These are phyloP conservation scores for Pseudorhombus dupliciocellatus DNA, from an alignment of 2,113 vertebrate genomes.

Conservation along the genomic window DNA sequence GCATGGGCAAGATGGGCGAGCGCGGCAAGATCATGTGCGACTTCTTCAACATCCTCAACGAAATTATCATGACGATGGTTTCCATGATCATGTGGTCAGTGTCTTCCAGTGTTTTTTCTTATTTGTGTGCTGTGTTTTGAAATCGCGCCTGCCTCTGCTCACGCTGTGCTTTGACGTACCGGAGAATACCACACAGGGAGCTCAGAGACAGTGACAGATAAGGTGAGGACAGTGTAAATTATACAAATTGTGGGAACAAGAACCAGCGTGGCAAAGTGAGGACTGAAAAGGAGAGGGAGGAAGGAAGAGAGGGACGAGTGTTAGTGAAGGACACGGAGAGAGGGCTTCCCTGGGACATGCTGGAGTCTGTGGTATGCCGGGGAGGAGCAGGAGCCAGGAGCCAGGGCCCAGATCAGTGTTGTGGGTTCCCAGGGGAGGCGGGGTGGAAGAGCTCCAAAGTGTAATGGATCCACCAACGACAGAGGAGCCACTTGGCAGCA, in stretches of 20 bases:
- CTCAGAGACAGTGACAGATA: slow-evolving; percentile 55
- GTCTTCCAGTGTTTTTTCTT: not conserved
- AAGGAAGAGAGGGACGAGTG: too few species aligned
- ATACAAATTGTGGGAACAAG: slow-evolving; percentile 45
- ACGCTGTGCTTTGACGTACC: slow-evolving; percentile 48
- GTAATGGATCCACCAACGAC: slow-evolving; percentile 57
- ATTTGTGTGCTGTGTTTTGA: not conserved
- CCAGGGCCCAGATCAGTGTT: slow-evolving; percentile 43
- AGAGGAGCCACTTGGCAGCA: slow-evolving; percentile 50
- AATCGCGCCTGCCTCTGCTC: slow-evolving; percentile 53
- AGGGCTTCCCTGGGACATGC: slow-evolving; percentile 58
- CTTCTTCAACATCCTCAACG: slow-evolving; percentile 89
- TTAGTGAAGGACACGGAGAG: too few species aligned
- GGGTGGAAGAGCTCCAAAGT: slow-evolving; percentile 59
- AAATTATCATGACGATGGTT: slow-evolving; percentile 89
- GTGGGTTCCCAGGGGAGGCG: slow-evolving; percentile 54
- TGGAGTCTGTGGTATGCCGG: slow-evolving; percentile 65
- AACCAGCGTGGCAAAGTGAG: not conserved
- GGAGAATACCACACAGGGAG: slow-evolving; percentile 30
- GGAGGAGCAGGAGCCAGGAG: slow-evolving; percentile 59
- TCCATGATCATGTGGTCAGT: slow-evolving; percentile 88
- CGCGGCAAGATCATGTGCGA: slow-evolving; percentile 83
- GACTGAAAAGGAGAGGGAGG: not conserved
- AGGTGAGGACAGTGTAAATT: slow-evolving; percentile 12
- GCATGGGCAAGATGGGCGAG: slow-evolving; percentile 86